Evolutionary conservation across 2,888 invertebrate genomes (phyloP).

Genomic region (Pristionchus maxplancki): DNA sequence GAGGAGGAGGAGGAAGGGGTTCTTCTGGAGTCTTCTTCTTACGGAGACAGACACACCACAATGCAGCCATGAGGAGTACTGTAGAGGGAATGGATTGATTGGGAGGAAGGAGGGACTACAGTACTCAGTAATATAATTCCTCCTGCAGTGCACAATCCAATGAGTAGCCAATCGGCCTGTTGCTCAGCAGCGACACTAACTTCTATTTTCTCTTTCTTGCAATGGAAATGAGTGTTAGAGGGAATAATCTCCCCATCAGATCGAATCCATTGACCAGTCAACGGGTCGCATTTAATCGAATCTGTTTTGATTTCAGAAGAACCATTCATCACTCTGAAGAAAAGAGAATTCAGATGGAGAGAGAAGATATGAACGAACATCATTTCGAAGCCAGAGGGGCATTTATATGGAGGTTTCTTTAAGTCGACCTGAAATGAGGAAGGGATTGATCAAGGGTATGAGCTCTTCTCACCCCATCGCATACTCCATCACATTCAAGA

Average conservation of each 20-base stretch:
- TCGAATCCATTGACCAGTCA: background rate
- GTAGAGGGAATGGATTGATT: constrained; percentile 17
- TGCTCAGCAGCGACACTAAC: background rate
- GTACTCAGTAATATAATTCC: background rate
- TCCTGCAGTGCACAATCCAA: background rate
- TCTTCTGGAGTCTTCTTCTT: constrained; percentile 14
- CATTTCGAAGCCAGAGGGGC: background rate
- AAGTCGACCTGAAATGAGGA: background rate
- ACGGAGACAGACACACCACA: background rate
- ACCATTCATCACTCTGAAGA: background rate
- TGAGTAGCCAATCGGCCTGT: background rate
- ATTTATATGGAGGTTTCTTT: background rate
- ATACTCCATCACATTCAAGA: background rate
- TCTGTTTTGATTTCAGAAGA: background rate
- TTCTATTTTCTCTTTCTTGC: background rate
- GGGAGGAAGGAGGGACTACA: background rate
- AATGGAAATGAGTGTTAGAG: background rate
- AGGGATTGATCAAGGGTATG: background rate
- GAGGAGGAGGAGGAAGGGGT: background rate
- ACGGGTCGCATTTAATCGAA: background rate
- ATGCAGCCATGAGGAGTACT: background rate
- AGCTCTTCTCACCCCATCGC: background rate
- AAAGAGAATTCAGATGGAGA: background rate
- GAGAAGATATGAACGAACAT: background rate
- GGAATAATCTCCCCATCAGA: background rate